phyloP scores from a whole-genome alignment of 2,113 vertebrate species.

The Tupaia tana region DNA sequence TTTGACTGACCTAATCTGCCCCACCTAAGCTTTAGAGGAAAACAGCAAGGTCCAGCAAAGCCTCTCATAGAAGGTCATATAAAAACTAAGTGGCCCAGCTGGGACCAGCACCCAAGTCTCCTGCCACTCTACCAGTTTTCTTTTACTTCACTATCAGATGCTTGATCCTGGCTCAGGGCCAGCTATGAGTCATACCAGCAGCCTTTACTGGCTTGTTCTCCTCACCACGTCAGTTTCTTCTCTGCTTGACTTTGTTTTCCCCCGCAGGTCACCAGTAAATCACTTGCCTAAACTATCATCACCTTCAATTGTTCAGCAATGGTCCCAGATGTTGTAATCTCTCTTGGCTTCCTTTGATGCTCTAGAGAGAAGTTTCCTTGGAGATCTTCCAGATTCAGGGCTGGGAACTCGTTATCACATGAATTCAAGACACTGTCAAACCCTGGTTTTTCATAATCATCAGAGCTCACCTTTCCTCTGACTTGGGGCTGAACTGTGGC shows the following conservation, averaged over 20 bases:
- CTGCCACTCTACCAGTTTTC: not conserved
- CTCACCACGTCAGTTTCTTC: not conserved
- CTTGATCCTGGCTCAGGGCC: not conserved
- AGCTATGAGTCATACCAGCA: not conserved
- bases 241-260: not conserved
- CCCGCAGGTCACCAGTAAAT: slow-evolving; percentile 60
- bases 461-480: not conserved
- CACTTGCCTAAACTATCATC: slow-evolving; percentile 58
- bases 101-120: not conserved
- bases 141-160: not conserved
- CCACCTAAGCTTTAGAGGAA: not conserved
- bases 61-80: fast-evolving
- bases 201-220: not conserved
- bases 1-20: not conserved
- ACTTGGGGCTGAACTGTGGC: not conserved
- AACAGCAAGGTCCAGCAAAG: not conserved
- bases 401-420: slow-evolving; percentile 50
- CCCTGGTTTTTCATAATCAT: slow-evolving; percentile 33
- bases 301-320: slow-evolving; percentile 23
- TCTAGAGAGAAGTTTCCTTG: slow-evolving; percentile 65
- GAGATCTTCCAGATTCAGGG: slow-evolving; percentile 52
- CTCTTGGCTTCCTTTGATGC: slow-evolving; percentile 55
- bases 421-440: slow-evolving; percentile 14
- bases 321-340: slow-evolving; percentile 69
- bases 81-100: not conserved